These are phyloP conservation scores for Xylophagus ater DNA, from an alignment of 2,888 invertebrate species.

Conservation along the genomic window DNA sequence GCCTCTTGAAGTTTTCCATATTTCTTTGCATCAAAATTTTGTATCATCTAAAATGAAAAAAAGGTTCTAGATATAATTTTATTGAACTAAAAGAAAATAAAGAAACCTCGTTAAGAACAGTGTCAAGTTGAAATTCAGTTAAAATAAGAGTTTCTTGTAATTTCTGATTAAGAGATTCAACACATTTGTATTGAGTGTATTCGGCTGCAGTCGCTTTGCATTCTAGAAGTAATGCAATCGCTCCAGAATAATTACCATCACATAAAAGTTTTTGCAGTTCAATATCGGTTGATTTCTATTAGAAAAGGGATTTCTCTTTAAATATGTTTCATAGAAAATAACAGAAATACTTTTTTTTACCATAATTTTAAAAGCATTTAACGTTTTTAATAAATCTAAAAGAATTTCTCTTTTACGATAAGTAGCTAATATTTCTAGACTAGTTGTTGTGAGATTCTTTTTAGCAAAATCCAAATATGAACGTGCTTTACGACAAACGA, in stretches of 20 bases:
- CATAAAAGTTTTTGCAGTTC: slow-evolving; percentile 69
- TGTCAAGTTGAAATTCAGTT: slow-evolving; percentile 84
- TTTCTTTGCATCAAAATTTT: slow-evolving; percentile 62
- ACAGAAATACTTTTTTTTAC: slow-evolving; percentile 23
- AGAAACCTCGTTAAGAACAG: slow-evolving; percentile 66
- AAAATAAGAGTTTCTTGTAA: slow-evolving; percentile 82
- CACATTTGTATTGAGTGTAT: slow-evolving; percentile 83
- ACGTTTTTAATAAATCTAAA: slow-evolving; percentile 63
- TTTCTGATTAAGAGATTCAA: slow-evolving; percentile 74
- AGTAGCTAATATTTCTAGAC: slow-evolving; percentile 82
- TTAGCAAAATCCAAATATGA: slow-evolving; percentile 63
- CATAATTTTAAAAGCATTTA: slow-evolving; percentile 69
- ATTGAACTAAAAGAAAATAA: not conserved
- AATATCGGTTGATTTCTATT: slow-evolving; percentile 66
- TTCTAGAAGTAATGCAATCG: slow-evolving; percentile 78
- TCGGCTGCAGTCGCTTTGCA: slow-evolving; percentile 76
- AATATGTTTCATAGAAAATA: slow-evolving; percentile 27
- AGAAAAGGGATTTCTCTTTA: slow-evolving; percentile 27
- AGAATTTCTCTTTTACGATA: slow-evolving; percentile 80
- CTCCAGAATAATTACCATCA: slow-evolving; percentile 78
- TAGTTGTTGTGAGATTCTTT: slow-evolving; percentile 71
- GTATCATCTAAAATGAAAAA: slow-evolving; percentile 30
- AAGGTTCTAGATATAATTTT: not conserved
- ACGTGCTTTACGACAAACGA: slow-evolving; percentile 61
- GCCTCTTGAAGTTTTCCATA: slow-evolving; percentile 80